Evolutionary conservation across 2,888 invertebrate species (phyloP).

Genomic region (Cataglyphis rosenhaueri): DNA sequence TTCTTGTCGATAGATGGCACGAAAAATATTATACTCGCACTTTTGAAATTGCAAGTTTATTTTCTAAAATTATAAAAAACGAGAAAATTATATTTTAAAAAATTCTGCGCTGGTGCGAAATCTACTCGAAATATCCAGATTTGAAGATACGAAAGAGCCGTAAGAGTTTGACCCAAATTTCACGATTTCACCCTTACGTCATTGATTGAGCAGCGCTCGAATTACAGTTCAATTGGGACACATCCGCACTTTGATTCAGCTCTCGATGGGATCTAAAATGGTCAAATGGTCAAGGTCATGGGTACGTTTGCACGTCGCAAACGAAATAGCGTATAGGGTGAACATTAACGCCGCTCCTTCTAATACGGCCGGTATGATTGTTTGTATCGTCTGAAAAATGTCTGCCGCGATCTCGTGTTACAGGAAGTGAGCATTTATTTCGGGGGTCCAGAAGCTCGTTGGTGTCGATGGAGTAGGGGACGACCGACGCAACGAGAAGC

Average conservation of each 20-base stretch:
- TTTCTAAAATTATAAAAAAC: neutral
- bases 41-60: neutral
- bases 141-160: neutral
- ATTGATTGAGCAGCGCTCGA: constrained; percentile 10
- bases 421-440: constrained; percentile 76
- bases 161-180: constrained; percentile 1
- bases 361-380: neutral
- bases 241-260: constrained; percentile 42
- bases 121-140: neutral
- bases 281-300: constrained; percentile 53
- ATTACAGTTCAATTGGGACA: constrained; percentile 35
- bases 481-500: constrained; percentile 32
- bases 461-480: constrained; percentile 40
- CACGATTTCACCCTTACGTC: neutral
- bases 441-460: constrained; percentile 56
- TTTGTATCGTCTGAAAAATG: constrained; percentile 63
- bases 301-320: constrained; percentile 4
- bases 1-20: neutral
- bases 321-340: neutral
- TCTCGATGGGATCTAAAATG: constrained; percentile 46
- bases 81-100: neutral
- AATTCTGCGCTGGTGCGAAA: neutral
- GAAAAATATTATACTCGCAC: neutral
- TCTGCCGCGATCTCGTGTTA: constrained; percentile 71
- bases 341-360: neutral